Conservation (phyloP, 2,888 invertebrate species). For the Clepsis dumicolana region DNA sequence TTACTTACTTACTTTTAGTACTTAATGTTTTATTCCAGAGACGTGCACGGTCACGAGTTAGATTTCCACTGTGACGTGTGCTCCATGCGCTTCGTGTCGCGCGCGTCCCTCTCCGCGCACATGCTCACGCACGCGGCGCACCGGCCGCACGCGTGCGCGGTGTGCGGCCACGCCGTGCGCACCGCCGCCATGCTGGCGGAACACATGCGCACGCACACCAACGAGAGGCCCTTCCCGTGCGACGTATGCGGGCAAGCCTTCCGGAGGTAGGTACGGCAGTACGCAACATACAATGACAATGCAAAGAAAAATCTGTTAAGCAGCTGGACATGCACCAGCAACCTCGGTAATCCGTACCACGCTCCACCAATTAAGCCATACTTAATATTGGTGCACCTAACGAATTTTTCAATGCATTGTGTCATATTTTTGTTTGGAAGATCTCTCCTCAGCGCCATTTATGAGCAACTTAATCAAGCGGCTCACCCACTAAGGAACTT, state of each 20-base stretch:
- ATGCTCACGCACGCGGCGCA: conserved; percentile 43
- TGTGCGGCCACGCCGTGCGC: conserved; percentile 67
- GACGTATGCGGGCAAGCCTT: conserved; percentile 73
- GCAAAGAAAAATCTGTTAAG: too few species aligned
- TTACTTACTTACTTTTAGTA: too few species aligned
- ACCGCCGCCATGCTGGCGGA: conserved; percentile 65
- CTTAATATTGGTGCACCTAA: too few species aligned
- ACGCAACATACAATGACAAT: too few species aligned
- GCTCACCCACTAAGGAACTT: too few species aligned
- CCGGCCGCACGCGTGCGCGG: conserved; percentile 52
- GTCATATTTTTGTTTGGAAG: too few species aligned
- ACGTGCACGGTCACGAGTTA: conserved; percentile 41
- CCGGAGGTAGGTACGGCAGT: conserved; percentile 50
- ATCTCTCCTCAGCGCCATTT: too few species aligned
- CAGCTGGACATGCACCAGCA: too few species aligned
- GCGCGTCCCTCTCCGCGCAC: conserved; percentile 46
- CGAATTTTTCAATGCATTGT: not conserved
- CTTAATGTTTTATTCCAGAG: conserved; percentile 6
- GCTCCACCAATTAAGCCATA: too few species aligned
- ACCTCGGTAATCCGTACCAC: too few species aligned
- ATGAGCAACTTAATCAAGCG: too few species aligned
- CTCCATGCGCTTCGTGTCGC: conserved; percentile 42
- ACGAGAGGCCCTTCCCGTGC: conserved; percentile 70
- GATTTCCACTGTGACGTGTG: conserved; percentile 46
- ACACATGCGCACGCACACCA: conserved; percentile 69